Evolutionary conservation across 1,140 invertebrate genomes (phyloP).

Genomic region (Nylanderia fulva): DNA sequence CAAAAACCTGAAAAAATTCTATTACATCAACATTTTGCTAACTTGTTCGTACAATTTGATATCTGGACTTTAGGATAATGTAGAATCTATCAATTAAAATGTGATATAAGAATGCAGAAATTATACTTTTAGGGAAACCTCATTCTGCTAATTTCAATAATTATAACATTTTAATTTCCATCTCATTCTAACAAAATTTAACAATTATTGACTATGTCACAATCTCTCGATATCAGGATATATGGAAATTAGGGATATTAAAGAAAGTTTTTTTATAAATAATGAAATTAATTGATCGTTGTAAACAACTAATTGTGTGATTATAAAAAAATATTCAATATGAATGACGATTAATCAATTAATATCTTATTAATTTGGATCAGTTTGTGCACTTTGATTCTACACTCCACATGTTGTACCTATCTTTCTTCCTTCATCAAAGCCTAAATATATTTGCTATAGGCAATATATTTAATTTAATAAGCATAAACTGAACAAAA

Average conservation of each 20-base stretch:
- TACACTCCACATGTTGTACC: neutral
- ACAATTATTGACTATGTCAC: neutral
- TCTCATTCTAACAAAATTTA: neutral
- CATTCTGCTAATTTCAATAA: neutral
- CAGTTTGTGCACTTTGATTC: neutral
- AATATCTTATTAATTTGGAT: neutral
- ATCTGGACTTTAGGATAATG: neutral
- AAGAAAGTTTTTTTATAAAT: neutral
- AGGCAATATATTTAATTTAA: too few relatives aligned
- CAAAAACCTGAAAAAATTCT: neutral
- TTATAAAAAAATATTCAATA: too few relatives aligned
- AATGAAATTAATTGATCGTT: neutral
- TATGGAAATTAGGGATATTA: neutral
- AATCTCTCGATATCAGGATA: neutral
- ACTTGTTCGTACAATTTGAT: neutral
- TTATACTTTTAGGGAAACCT: neutral
- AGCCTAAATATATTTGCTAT: slow-evolving; percentile 1
- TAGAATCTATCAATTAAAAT: neutral
- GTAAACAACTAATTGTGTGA: neutral
- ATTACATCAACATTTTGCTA: neutral
- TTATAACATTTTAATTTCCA: neutral
- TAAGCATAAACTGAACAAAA: neutral
- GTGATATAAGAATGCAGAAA: neutral
- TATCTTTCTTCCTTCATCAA: neutral
- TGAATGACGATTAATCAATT: neutral